Evolutionary conservation across 2,113 vertebrate species (phyloP).

Genomic region (Albula glossodonta): DNA sequence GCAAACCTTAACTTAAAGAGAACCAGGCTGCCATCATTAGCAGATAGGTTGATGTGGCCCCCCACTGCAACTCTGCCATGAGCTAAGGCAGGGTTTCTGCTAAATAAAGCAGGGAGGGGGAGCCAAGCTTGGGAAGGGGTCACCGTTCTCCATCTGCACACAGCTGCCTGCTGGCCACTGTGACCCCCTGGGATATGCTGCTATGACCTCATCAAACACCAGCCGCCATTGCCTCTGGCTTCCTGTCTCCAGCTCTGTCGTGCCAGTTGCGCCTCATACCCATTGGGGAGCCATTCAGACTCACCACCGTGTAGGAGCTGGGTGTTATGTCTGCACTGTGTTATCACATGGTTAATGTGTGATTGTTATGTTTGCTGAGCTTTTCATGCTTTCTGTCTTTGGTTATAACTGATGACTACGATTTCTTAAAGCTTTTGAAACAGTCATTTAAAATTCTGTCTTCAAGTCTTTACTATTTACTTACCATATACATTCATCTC

Average conservation of each 20-base stretch:
- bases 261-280: conserved; percentile 36
- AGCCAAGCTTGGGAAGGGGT: conserved; percentile 34
- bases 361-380: neutral
- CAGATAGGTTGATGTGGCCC: conserved; percentile 32
- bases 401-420: neutral
- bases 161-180: conserved; percentile 53
- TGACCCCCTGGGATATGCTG: conserved; percentile 36
- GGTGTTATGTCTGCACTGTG: neutral
- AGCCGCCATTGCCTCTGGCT: conserved; percentile 1
- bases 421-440: too few species aligned
- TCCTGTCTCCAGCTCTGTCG: conserved; percentile 46
- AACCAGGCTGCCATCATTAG: conserved; percentile 35
- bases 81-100: too few species aligned
- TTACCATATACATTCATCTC: too few species aligned
- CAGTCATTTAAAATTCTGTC: too few species aligned
- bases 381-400: neutral
- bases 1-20: neutral
- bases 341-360: neutral
- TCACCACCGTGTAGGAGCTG: neutral
- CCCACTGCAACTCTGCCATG: neutral
- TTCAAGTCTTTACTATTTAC: too few species aligned
- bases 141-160: conserved; percentile 35
- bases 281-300: neutral
- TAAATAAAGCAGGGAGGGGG: conserved; percentile 24
- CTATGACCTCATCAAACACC: conserved; percentile 50